These are phyloP conservation scores for Enteromius fasciolatus DNA, from an alignment of 2,797 vertebrate species.

Conservation along the genomic window DNA sequence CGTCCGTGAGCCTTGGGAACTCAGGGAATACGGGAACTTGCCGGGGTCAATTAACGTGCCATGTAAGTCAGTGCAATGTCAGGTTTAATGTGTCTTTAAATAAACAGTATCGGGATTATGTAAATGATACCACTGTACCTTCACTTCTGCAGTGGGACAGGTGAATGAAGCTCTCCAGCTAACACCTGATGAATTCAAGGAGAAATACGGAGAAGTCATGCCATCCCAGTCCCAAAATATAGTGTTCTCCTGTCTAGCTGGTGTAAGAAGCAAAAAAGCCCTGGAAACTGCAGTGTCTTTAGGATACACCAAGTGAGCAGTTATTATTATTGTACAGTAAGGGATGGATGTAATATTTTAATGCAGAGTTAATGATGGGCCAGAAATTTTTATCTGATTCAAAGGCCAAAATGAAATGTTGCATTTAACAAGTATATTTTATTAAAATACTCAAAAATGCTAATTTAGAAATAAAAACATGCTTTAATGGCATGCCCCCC, in stretches of 20 bases:
- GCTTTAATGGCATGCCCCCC: not conserved
- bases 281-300: conserved; percentile 78
- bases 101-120: not conserved
- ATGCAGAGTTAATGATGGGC: not conserved
- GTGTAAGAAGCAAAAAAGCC: conserved; percentile 86
- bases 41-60: conserved; percentile 88
- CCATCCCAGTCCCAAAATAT: conserved; percentile 81
- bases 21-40: conserved; percentile 84
- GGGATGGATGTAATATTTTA: not conserved
- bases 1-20: conserved; percentile 91
- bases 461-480: not conserved
- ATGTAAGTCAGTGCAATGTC: conserved; percentile 73
- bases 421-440: not conserved
- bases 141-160: conserved; percentile 81
- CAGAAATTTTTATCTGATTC: not conserved
- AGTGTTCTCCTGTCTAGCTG: conserved; percentile 89
- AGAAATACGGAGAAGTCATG: conserved; percentile 84
- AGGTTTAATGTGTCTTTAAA: not conserved
- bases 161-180: conserved; percentile 85
- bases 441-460: not conserved
- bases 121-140: not conserved
- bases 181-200: conserved; percentile 79
- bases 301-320: conserved; percentile 86
- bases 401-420: not conserved
- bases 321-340: conserved; percentile 3